phyloP scores from a whole-genome alignment of 2,888 invertebrate genomes.

The Alloscopus bannaensis region DNA sequence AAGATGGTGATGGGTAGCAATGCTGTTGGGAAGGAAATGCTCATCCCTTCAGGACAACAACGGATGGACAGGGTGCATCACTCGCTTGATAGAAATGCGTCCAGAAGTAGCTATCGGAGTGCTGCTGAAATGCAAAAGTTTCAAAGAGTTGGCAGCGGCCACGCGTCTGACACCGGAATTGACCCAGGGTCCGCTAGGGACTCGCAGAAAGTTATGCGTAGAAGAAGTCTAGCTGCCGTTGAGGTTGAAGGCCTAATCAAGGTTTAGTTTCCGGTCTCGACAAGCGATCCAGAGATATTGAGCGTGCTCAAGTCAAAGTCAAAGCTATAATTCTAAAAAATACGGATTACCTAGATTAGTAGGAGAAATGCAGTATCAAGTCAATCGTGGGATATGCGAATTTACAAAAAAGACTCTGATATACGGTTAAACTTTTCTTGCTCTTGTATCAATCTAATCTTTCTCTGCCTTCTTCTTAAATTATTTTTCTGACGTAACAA shows the following conservation, averaged over 20 bases:
- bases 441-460: no score
- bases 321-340: no score
- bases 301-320: no score
- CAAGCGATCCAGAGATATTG: no score
- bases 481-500: no score
- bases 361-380: no score
- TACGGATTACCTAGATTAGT: no score
- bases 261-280: conserved; percentile 49
- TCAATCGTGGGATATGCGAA: no score
- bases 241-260: conserved; percentile 60
- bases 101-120: conserved; percentile 45
- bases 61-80: conserved; percentile 36
- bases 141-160: conserved; percentile 46
- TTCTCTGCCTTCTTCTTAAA: no score
- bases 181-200: conserved; percentile 17
- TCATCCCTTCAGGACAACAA: conserved; percentile 44
- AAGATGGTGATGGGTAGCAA: no score
- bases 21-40: conserved; percentile 49
- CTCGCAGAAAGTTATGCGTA: conserved; percentile 44
- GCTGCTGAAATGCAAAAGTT: conserved; percentile 20
- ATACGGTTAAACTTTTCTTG: no score
- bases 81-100: conserved; percentile 49
- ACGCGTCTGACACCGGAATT: conserved; percentile 42
- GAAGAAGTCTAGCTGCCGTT: conserved; percentile 54
- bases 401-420: no score